Base-by-base conservation (phyloP, 2,113 vertebrate genomes). In the Brachyhypopomus gauderio region DNA sequence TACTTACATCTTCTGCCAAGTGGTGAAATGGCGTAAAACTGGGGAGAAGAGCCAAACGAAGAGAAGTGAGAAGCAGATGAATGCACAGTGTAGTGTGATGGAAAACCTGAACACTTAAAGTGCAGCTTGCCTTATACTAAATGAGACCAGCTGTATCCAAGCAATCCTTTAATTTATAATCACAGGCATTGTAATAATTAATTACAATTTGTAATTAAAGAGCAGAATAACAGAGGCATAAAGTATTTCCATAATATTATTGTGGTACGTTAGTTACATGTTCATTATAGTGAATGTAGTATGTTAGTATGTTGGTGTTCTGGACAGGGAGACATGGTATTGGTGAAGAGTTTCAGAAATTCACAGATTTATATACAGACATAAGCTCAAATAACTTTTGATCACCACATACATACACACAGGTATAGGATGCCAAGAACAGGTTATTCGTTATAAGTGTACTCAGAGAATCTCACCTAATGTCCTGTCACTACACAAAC, bases 401-500 rank as follows among this genome's bases (percentile, higher is more conserved):
- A 11, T 55, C 66, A 36, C 45, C 45, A 70, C 7, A 19, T 22
- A 41, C 20, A 70, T 6, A 14, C 27, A 56, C 19, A 36, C 19
- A 67, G 30, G 3, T 38, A 25, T 48, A 41, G 45, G 16, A 62
- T 48, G 23, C 56, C 17, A 55, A 55, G n/a, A 59, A 60, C 22
- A 66, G 59, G 30, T 58, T 59, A 30, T 20, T 66, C 19, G 48
- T n/a, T n/a, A n/a, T n/a, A 63, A 25, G 71, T 0, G 27, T 74
- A 52, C 79, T 56, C 55, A 20, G 56, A 72, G 22, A 59, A 79
- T 62, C 36, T 60, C 27, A 25, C 70, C 56, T 36, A 56, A n/a
- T 38, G 2, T 16, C n/a, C 25, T 25, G 14, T 45, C 25, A 56
- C 22, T 74, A 74, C 41, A 74, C 56, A 22, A 75, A 78, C 52